phyloP scores from a whole-genome alignment of 2,113 vertebrate species.

The Acrocephalus arundinaceus region DNA sequence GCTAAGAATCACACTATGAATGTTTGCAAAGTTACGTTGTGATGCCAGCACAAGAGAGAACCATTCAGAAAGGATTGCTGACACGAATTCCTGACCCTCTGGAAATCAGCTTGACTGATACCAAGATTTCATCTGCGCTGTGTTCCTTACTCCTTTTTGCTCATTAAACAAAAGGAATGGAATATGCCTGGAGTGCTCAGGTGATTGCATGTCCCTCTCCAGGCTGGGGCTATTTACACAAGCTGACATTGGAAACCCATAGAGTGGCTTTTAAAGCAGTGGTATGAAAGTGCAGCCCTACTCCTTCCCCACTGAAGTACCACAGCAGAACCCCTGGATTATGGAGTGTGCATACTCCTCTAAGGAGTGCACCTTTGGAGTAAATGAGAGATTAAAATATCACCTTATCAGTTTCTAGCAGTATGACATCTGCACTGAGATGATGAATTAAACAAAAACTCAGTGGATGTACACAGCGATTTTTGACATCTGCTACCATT shows the following conservation, averaged over 20 bases:
- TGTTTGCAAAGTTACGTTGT: background rate
- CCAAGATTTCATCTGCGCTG: fast-evolving
- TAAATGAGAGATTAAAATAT: background rate
- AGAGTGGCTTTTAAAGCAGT: background rate
- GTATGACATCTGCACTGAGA: background rate
- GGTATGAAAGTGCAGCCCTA: background rate
- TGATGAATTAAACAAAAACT: background rate
- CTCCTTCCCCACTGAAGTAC: background rate
- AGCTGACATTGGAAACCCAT: background rate
- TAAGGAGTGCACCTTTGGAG: background rate
- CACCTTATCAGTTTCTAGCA: background rate
- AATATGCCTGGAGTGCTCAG: background rate
- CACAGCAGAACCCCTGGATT: background rate
- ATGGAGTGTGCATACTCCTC: fast-evolving
- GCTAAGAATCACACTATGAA: background rate
- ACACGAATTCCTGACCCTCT: background rate
- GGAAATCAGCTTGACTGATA: background rate
- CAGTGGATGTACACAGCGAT: fast-evolving
- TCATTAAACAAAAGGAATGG: background rate
- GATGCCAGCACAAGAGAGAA: background rate
- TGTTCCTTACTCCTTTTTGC: background rate
- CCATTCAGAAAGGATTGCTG: background rate
- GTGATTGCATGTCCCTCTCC: background rate
- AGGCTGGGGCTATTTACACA: background rate
- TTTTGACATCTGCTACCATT: background rate